Base-by-base conservation (phyloP, 2,888 invertebrate genomes). In the Ctenicera cuprea region DNA sequence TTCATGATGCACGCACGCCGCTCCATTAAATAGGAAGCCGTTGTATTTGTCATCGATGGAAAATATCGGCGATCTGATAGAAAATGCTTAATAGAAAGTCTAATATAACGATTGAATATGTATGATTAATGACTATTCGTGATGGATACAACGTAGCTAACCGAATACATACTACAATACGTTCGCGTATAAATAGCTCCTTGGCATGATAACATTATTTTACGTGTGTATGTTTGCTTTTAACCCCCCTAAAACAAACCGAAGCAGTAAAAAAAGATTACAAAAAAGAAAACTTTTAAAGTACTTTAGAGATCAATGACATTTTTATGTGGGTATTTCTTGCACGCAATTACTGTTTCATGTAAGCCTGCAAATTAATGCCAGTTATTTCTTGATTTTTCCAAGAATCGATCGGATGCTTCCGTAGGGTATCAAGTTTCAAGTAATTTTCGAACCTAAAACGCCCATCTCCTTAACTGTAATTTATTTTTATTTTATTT, bases 1-100 rank as follows among this genome's bases (percentile, higher is more conserved):
- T 79, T 77, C 76, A 78, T 78, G 77, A 74, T 70, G 71, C 79
- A 79, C 78, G 79, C 79, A 79, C 78, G 74, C 64, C 75, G 74
- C 61, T 64, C 18, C 64, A 67, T 70, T 71, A 70, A 73, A 73
- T 69, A 48, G 68, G 76, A 65, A 74, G 67, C 73, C 69, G 74
- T 67, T 67, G 72, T 78, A 73, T 77, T 78, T 78, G 75, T 77
- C 78, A 73, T 78, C 74, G 72, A 71, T 73, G 52, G 75, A 74
- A 73, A 77, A 69, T 75, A 73, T 76, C 72, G 70, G 67, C 63
- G 64, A 66, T 65, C 74, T 66, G 61, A 74, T 70, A 65, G 59
- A 74, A 71, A 73, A 69, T 65, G 65, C 67, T 70, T 73, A 74
- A 67, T 70, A 69, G 74, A 69, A 73, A 67, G 68, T 59, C 48